phyloP scores from a whole-genome alignment of 2,888 invertebrate species.

The Mesopsocus fuscifrons region DNA sequence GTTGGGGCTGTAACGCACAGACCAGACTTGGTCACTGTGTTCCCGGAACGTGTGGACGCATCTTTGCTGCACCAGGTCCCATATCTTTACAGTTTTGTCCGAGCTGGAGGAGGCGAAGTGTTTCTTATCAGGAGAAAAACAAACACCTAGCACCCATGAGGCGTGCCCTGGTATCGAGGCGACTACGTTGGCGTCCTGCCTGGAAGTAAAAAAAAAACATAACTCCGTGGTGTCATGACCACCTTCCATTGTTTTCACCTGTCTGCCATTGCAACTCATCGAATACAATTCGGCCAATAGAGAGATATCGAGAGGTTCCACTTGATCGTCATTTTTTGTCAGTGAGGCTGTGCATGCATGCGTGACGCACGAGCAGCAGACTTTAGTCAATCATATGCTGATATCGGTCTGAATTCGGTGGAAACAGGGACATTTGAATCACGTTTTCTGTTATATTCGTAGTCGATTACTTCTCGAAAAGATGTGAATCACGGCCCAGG shows the following conservation, averaged over 20 bases:
- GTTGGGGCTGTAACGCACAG: constrained; percentile 70
- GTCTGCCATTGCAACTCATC: too few relatives aligned
- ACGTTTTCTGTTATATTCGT: not conserved
- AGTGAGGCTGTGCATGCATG: too few relatives aligned
- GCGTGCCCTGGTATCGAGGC: constrained; percentile 90
- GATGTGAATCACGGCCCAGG: not conserved
- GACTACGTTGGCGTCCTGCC: constrained; percentile 75
- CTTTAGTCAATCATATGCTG: too few relatives aligned
- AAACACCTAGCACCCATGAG: constrained; percentile 89
- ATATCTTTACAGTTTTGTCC: constrained; percentile 85
- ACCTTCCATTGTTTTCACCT: too few relatives aligned
- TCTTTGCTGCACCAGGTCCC: constrained; percentile 77
- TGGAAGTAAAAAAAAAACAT: constrained; percentile 25
- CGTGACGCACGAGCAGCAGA: too few relatives aligned
- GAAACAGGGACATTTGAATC: too few relatives aligned
- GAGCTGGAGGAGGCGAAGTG: constrained; percentile 88
- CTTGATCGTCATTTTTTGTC: too few relatives aligned
- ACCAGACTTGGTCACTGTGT: constrained; percentile 92
- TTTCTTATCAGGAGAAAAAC: constrained; percentile 79
- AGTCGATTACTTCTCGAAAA: not conserved
- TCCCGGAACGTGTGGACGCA: constrained; percentile 88
- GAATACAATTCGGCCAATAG: too few relatives aligned
- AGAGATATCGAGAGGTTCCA: too few relatives aligned
- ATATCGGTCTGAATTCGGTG: too few relatives aligned
- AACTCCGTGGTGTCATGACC: too few relatives aligned